Percentiles rank a stretch among this genome's conserved stretches.
phyloP scores from a whole-genome alignment of 37 sponge, comb jelly and placozoan species.

The Lycopodina hypogea region DNA sequence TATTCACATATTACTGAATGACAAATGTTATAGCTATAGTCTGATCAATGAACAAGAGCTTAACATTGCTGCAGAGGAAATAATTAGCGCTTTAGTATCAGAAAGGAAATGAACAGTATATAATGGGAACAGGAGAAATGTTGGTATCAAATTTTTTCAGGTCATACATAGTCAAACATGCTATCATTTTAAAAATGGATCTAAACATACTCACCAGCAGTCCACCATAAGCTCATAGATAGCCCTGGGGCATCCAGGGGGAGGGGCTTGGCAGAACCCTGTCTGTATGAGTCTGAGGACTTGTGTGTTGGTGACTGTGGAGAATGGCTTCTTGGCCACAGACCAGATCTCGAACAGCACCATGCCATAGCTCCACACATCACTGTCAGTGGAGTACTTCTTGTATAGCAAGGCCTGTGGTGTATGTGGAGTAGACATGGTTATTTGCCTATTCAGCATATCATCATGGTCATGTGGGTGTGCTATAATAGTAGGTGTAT shows the following conservation, averaged over 20 bases:
- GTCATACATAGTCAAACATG: too few relatives aligned
- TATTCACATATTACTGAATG: too few relatives aligned
- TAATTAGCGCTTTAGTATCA: too few relatives aligned
- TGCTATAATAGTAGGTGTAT: background rate
- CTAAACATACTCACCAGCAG: conserved; percentile 49
- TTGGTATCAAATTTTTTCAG: too few relatives aligned
- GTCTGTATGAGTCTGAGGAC: conserved; percentile 19
- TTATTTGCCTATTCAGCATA: too few relatives aligned
- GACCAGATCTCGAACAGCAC: conserved; percentile 67
- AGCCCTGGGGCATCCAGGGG: conserved; percentile 48
- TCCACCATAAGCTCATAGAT: conserved; percentile 51
- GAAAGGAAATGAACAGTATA: too few relatives aligned
- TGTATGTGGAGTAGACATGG: background rate
- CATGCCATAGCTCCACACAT: conserved; percentile 71
- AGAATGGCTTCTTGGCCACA: conserved; percentile 45
- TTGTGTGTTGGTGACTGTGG: conserved; percentile 23
- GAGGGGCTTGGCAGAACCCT: conserved; percentile 33
- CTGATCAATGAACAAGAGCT: too few relatives aligned
- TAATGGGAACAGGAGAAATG: too few relatives aligned
- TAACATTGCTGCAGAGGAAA: too few relatives aligned
- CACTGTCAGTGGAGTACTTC: conserved; percentile 52
- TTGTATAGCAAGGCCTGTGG: conserved; percentile 48
- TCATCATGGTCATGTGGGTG: too few relatives aligned
- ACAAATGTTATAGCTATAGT: too few relatives aligned
- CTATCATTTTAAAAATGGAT: too few relatives aligned